Evolutionary conservation across 2,797 vertebrate genomes (phyloP).

Genomic region (Tragelaphus oryx): DNA sequence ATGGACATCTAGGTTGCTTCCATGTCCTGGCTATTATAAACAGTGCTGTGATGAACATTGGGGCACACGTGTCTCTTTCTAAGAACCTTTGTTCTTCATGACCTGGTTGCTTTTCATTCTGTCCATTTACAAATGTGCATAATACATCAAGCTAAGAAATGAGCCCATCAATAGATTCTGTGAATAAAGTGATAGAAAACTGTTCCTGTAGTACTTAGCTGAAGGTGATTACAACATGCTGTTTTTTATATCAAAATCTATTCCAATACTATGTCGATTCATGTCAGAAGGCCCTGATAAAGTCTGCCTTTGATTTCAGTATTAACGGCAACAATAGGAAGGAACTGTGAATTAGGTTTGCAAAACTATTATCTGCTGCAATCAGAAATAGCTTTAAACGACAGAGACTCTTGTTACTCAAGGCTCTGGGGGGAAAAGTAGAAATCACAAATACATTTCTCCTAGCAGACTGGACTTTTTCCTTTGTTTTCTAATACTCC

Average conservation of each 20-base stretch:
- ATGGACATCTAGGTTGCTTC: too few relatives aligned
- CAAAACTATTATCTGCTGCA: neutral
- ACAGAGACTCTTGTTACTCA: neutral
- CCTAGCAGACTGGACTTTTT: neutral
- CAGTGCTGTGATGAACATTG: too few relatives aligned
- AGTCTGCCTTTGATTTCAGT: neutral
- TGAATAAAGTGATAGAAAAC: neutral
- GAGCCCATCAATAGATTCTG: neutral
- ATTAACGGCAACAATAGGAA: neutral
- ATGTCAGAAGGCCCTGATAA: neutral
- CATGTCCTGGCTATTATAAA: too few relatives aligned
- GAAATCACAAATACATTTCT: neutral
- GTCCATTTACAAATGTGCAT: neutral
- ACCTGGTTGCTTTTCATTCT: conserved; percentile 3
- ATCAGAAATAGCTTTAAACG: neutral
- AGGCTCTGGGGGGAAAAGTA: neutral
- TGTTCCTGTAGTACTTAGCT: neutral
- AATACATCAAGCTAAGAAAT: neutral
- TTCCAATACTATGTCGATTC: neutral
- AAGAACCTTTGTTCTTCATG: neutral
- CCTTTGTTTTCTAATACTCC: neutral
- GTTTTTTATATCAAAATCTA: neutral
- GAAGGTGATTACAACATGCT: neutral
- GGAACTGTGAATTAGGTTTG: neutral
- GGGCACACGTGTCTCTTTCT: neutral